Percentiles rank a stretch among this genome's conserved stretches.
phyloP scores from a whole-genome alignment of 2,888 invertebrate genomes.

The Apoda limacodes region DNA sequence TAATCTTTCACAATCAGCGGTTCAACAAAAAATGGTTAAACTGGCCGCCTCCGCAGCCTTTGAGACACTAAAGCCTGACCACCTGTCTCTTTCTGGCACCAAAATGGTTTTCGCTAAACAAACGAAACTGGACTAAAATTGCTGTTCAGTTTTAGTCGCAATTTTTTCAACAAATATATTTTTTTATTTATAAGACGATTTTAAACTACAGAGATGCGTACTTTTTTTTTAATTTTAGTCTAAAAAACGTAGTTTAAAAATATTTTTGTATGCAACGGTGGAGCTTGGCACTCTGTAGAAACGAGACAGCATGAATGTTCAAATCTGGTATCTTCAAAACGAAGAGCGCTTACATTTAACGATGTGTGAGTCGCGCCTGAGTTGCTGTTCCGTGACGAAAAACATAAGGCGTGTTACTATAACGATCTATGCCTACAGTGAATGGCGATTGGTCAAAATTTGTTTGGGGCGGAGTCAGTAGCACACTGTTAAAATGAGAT shows the following conservation, averaged over 20 bases:
- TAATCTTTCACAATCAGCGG: constrained; percentile 70
- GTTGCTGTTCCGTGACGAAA: constrained; percentile 66
- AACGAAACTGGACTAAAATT: no score
- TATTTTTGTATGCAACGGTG: no score
- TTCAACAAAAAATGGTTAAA: constrained; percentile 69
- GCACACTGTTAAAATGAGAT: constrained; percentile 51
- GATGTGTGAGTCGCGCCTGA: constrained; percentile 70
- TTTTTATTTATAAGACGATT: no score
- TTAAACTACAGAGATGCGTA: no score
- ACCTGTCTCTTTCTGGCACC: constrained; percentile 53
- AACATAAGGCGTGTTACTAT: constrained; percentile 64
- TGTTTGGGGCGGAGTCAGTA: constrained; percentile 57
- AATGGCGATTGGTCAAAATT: constrained; percentile 55
- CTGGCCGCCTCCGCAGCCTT: constrained; percentile 67
- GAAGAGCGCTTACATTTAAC: constrained; percentile 58
- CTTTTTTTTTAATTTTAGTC: neutral
- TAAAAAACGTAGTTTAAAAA: neutral
- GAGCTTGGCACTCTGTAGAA: constrained; percentile 35
- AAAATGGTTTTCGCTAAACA: constrained; percentile 30
- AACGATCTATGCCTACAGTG: constrained; percentile 58
- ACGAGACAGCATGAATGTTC: constrained; percentile 49
- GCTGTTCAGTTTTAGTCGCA: no score
- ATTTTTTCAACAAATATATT: no score
- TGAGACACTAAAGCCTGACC: constrained; percentile 44
- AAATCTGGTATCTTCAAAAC: constrained; percentile 61